These are phyloP conservation scores for Cryptosula pallasiana DNA, from an alignment of 2,888 invertebrate genomes.

Conservation along the genomic window DNA sequence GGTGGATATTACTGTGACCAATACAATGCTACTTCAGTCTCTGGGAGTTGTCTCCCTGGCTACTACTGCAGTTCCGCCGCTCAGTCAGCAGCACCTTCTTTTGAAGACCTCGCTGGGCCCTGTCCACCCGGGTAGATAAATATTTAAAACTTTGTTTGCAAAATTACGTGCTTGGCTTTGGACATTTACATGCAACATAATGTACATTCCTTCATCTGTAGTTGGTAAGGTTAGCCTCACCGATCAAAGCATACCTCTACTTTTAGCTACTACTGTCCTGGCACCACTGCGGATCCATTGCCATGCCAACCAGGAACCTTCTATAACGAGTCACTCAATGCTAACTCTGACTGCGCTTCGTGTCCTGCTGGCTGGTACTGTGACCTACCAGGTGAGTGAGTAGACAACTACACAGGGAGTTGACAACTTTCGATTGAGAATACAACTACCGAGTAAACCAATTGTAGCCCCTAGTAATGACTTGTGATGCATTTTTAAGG, in stretches of 20 bases:
- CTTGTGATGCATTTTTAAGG: too few relatives aligned
- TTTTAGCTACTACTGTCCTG: slow-evolving; percentile 42
- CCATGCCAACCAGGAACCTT: slow-evolving; percentile 46
- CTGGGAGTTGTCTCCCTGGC: slow-evolving; percentile 45
- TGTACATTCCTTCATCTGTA: too few relatives aligned
- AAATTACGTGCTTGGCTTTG: too few relatives aligned
- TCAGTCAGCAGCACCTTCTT: slow-evolving; percentile 6
- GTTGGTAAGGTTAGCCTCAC: neutral
- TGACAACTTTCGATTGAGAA: too few relatives aligned
- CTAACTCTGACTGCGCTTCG: slow-evolving; percentile 34
- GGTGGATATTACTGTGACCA: slow-evolving; percentile 40
- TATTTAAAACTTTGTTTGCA: too few relatives aligned
- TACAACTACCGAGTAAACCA: too few relatives aligned
- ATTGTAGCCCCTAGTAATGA: too few relatives aligned
- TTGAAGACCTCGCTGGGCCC: slow-evolving; percentile 19
- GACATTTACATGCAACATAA: too few relatives aligned
- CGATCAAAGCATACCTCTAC: too few relatives aligned
- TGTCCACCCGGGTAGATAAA: slow-evolving; percentile 8
- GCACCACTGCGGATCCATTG: slow-evolving; percentile 37
- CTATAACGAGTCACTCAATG: slow-evolving; percentile 38
- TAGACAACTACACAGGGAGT: too few relatives aligned
- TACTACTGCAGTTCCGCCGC: slow-evolving; percentile 36
- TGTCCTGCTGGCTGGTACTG: slow-evolving; percentile 46
- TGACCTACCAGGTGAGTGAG: slow-evolving; percentile 37
- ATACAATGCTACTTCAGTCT: slow-evolving; percentile 36